A percentile compares a stretch with the other conserved stretches of the same genome.
These are phyloP conservation scores for Sylvicola cinctus DNA, from an alignment of 2,888 invertebrate species.

Conservation along the genomic window DNA sequence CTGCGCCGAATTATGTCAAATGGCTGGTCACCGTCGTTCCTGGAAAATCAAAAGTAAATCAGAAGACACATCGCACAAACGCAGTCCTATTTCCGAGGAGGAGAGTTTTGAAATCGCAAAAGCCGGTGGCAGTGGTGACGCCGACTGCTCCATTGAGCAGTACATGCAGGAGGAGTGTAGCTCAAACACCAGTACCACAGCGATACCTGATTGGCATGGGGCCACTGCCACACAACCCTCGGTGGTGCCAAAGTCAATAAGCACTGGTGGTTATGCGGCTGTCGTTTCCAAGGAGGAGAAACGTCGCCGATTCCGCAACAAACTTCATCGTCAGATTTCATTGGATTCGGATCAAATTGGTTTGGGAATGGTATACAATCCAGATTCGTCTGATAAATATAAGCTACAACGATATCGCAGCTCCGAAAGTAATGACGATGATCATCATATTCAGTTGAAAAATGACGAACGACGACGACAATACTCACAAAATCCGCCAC, in stretches of 20 bases:
- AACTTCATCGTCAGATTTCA: conserved; percentile 7
- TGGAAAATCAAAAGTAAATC: conserved; percentile 7
- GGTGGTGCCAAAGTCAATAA: too few relatives aligned
- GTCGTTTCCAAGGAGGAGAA: too few relatives aligned
- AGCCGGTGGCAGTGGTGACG: too few relatives aligned
- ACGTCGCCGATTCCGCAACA: conserved; percentile 3
- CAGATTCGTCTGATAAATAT: conserved; percentile 8
- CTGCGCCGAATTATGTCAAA: conserved; percentile 20
- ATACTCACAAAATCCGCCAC: neutral
- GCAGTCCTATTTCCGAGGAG: conserved; percentile 4
- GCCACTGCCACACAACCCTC: too few relatives aligned
- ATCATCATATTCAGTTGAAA: conserved; percentile 3
- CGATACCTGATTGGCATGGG: too few relatives aligned
- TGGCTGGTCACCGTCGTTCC: conserved; percentile 12
- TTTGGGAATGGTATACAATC: conserved; percentile 3
- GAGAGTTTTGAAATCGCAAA: neutral
- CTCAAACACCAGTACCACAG: too few relatives aligned
- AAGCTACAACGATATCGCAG: conserved; percentile 24
- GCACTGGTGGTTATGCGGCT: too few relatives aligned
- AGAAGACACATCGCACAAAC: conserved; percentile 6
- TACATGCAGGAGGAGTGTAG: too few relatives aligned
- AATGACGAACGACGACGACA: conserved; percentile 3
- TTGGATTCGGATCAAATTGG: conserved; percentile 7
- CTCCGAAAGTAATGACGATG: conserved; percentile 22
- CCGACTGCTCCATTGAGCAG: too few relatives aligned